These are phyloP conservation scores for Apostichopus japonicus DNA, from an alignment of 35 echinoderm and acorn worm genomes.

Conservation along the genomic window DNA sequence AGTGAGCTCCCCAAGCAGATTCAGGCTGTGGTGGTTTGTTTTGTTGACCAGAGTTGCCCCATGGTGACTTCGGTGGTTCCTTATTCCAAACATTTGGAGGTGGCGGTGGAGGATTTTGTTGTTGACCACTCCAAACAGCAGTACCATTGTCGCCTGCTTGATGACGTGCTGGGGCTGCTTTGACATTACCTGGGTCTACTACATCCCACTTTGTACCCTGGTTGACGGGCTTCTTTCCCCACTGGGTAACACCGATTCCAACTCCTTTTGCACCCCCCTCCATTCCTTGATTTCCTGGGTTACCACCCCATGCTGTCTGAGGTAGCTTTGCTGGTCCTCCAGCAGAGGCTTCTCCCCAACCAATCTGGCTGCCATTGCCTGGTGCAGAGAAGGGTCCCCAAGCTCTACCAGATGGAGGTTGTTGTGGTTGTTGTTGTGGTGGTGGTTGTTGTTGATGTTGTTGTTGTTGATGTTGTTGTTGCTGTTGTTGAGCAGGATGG, in stretches of 20 bases:
- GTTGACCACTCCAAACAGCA: slow-evolving; percentile 67
- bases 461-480: neutral
- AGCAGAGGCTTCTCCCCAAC: slow-evolving; percentile 27
- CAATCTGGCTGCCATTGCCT: neutral
- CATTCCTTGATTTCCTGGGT: neutral
- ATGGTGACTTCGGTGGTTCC: slow-evolving; percentile 60
- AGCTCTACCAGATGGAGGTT: slow-evolving; percentile 12
- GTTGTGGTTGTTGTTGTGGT: neutral
- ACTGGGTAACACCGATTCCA: slow-evolving; percentile 1
- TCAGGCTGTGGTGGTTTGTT: slow-evolving; percentile 61
- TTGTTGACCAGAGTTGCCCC: slow-evolving; percentile 62
- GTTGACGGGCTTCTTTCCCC: slow-evolving; percentile 59
- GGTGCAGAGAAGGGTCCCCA: slow-evolving; percentile 18
- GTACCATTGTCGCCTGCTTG: slow-evolving; percentile 63
- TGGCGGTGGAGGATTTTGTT: slow-evolving; percentile 26
- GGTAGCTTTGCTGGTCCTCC: neutral
- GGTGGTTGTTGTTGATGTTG: too few relatives aligned
- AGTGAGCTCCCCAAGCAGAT: slow-evolving; percentile 31
- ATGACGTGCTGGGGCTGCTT: neutral
- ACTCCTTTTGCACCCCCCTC: neutral
- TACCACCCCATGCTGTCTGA: slow-evolving; percentile 22
- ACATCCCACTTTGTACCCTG: slow-evolving; percentile 71
- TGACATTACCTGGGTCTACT: neutral
- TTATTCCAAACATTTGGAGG: slow-evolving; percentile 47
- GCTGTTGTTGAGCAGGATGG: slow-evolving; percentile 14